Base-by-base conservation (phyloP, 37 sponge, comb jelly and placozoan genomes). In the Theonella swinhoei region DNA sequence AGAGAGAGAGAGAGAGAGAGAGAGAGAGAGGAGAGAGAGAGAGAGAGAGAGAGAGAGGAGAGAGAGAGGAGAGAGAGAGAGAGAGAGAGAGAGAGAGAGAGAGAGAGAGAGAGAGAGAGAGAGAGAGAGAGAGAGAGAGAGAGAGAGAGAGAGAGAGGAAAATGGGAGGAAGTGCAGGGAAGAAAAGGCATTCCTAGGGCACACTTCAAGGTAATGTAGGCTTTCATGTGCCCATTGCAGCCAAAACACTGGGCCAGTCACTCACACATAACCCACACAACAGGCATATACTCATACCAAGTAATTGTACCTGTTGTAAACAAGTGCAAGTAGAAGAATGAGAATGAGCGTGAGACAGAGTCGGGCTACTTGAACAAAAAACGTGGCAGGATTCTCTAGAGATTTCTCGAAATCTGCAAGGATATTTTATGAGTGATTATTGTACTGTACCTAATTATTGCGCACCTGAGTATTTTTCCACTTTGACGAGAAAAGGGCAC, bases 281-380 rank as follows among this genome's bases (percentile, higher is more conserved):
- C n/a, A n/a, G n/a, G n/a, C n/a, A n/a, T n/a, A n/a, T n/a, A n/a
- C n/a, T n/a, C n/a, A n/a, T n/a, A n/a, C n/a, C n/a, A n/a, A n/a
- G n/a, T n/a, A n/a, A n/a, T n/a, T n/a, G 14, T 47, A 47, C 54
- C 54, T 47, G 54, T 47, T 47, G 14, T 47, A 47, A 17, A 47
- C 11, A 47, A 47, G 11, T 47, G 54, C 30, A 2, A 81, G 35
- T 0, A 80, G n/a, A 38, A 68, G 2, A 22, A 74, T 3, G 25
- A 80, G 17, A 2, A n/a, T 0, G 34, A 80, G 42, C 4, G 81
- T 40, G 36, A 87, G 26, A n/a, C 22, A 20, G 5, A 86, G 41
- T 2, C 87, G 72, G 0, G 78, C 7, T 33, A 86, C 9, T 72
- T 86, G 87, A 35, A 86, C 43, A 36, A 78, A 71, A 73, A 86